phyloP scores from a whole-genome alignment of 2,888 invertebrate genomes.

The Cryptocheilus praepositus region DNA sequence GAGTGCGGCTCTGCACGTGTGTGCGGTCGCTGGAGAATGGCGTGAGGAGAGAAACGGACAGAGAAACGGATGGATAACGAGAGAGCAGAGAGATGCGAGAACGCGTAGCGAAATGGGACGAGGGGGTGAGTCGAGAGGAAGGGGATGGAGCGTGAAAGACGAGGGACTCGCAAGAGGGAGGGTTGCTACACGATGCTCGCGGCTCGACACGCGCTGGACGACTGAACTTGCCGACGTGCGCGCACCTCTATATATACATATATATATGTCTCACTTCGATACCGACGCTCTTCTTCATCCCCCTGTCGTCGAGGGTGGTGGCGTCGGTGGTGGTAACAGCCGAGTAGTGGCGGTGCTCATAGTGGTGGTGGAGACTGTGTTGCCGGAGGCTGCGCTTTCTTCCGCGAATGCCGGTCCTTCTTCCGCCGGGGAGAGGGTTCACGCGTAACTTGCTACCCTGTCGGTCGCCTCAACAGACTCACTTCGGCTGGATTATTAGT shows the following conservation, averaged over 20 bases:
- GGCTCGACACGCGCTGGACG: slow-evolving; percentile 65
- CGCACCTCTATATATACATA: slow-evolving; percentile 63
- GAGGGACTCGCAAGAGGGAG: slow-evolving; percentile 36
- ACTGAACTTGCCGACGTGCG: slow-evolving; percentile 66
- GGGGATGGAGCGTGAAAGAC: slow-evolving; percentile 11
- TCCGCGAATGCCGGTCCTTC: slow-evolving; percentile 42
- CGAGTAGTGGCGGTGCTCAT: slow-evolving; percentile 17
- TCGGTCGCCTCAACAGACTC: too few species aligned
- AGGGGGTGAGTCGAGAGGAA: not conserved
- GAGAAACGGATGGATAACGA: slow-evolving; percentile 2
- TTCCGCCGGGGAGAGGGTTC: slow-evolving; percentile 25
- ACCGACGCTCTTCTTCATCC: slow-evolving; percentile 59
- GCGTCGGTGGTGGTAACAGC: slow-evolving; percentile 21
- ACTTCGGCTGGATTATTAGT: too few species aligned
- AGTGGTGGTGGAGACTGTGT: slow-evolving; percentile 17
- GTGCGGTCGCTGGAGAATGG: not conserved
- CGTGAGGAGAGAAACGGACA: not conserved
- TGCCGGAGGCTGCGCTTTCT: slow-evolving; percentile 60
- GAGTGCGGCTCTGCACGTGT: slow-evolving; percentile 3
- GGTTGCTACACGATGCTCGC: slow-evolving; percentile 62
- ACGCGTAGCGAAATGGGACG: too few species aligned
- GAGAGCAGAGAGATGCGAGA: slow-evolving; percentile 3
- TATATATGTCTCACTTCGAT: slow-evolving; percentile 60
- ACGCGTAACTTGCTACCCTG: not conserved
- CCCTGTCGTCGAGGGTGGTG: slow-evolving; percentile 57